phyloP scores from a whole-genome alignment of 2,797 vertebrate species.

The Graptemys geographica region DNA sequence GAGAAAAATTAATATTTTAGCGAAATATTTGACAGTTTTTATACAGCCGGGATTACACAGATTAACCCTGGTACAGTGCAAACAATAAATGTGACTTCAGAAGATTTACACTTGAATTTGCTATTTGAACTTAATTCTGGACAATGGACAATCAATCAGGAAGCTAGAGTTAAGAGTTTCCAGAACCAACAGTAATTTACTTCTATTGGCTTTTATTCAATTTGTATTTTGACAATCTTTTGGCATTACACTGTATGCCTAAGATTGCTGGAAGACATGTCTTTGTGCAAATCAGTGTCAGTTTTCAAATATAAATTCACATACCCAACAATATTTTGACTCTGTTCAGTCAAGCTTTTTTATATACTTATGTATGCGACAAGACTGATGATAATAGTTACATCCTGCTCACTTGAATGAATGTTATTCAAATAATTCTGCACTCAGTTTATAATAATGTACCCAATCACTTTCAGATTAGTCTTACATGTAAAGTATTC shows the following conservation, averaged over 20 bases:
- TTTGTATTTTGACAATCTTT: not conserved
- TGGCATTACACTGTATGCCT: not conserved
- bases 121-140: not conserved
- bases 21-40: not conserved
- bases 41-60: not conserved
- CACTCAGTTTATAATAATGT: not conserved
- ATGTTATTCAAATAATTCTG: not conserved
- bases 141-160: not conserved
- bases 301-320: not conserved
- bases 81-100: accelerated
- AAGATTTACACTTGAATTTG: not conserved
- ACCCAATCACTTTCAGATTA: not conserved
- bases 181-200: not conserved
- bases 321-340: not conserved
- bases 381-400: conserved; percentile 14
- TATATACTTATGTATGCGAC: not conserved
- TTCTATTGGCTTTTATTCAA: not conserved
- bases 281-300: not conserved
- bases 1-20: not conserved
- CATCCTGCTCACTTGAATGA: not conserved
- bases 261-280: not conserved
- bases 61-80: not conserved
- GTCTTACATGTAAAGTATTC: not conserved
- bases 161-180: not conserved
- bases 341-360: not conserved